These are phyloP conservation scores for Thysanoteuthis rhombus DNA, from an alignment of 2,888 invertebrate species.

Conservation along the genomic window DNA sequence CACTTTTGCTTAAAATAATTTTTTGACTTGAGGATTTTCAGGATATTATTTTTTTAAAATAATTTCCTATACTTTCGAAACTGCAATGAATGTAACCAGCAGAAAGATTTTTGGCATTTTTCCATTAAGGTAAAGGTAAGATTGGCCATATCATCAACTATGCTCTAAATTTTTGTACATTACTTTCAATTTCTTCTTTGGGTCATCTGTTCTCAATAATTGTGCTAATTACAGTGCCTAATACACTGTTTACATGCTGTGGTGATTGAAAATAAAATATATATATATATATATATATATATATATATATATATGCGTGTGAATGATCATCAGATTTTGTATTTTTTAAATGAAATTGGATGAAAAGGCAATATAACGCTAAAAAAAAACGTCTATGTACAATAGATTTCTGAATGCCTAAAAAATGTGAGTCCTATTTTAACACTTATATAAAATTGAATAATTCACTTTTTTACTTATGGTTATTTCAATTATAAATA, in stretches of 20 bases:
- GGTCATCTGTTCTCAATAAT: background rate
- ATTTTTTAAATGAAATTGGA: background rate
- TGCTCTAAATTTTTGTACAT: background rate
- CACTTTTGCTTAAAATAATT: no score
- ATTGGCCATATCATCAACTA: background rate
- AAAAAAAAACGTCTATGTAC: background rate
- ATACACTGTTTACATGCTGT: background rate
- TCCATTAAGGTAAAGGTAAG: background rate
- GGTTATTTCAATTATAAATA: background rate
- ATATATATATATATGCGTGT: background rate
- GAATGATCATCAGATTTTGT: background rate
- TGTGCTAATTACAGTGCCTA: background rate
- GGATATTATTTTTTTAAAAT: background rate
- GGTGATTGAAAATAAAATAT: no score
- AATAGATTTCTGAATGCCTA: background rate
- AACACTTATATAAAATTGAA: background rate
- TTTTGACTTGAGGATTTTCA: background rate
- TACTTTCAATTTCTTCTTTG: background rate
- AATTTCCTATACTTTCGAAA: background rate
- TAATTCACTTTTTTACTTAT: background rate
- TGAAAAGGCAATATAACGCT: background rate
- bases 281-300: no score
- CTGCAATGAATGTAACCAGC: background rate
- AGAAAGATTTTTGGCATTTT: background rate
- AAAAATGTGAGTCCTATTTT: no score